Conservation (phyloP, 2,797 vertebrate genomes). For the Sus cebifrons region DNA sequence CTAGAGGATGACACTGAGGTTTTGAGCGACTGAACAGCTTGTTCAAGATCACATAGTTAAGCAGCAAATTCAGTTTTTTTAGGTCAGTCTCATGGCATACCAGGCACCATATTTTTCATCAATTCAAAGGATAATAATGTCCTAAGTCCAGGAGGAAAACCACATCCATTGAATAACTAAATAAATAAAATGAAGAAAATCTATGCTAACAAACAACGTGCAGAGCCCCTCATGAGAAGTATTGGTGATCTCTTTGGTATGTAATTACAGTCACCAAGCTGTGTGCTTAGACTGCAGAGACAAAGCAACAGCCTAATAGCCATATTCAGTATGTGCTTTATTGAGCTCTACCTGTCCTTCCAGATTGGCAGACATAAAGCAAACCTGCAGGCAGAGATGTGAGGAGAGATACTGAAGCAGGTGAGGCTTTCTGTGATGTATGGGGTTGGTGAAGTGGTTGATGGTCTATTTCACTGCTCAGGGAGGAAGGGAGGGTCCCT, state of each 20-base stretch:
- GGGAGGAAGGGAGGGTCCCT: background rate
- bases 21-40: constrained; percentile 42
- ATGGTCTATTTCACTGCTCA: background rate
- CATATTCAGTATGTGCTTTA: background rate
- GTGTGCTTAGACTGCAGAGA: background rate
- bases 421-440: background rate
- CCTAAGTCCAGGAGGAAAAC: constrained; percentile 22
- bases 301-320: background rate
- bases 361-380: background rate
- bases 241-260: background rate
- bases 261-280: background rate
- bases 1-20: background rate
- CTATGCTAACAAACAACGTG: background rate
- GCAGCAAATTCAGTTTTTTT: background rate
- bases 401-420: background rate
- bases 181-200: constrained; percentile 18
- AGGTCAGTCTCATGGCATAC: background rate
- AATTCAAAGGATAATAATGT: constrained; percentile 20
- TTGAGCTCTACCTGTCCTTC: background rate
- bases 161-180: constrained; percentile 8
- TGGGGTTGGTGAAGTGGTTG: background rate
- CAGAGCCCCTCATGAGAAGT: background rate
- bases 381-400: background rate
- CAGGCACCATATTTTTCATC: background rate
- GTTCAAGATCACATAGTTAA: background rate